Conservation (phyloP, 2,797 vertebrate species). For the Gambelia wislizenii region DNA sequence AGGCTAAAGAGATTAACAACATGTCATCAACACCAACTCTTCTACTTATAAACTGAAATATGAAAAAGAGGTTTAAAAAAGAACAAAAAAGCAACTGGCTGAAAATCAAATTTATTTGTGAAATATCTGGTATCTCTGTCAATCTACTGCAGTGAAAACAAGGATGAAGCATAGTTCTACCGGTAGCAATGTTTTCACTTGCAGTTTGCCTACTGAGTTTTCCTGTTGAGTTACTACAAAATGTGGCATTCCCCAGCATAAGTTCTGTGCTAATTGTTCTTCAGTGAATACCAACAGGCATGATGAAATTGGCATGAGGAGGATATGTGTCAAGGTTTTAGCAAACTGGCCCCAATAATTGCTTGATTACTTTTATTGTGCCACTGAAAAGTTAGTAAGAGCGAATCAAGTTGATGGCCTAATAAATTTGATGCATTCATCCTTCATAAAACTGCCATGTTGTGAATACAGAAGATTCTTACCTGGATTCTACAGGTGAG, state of each 20-base stretch:
- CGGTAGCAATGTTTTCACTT: background rate
- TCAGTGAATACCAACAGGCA: background rate
- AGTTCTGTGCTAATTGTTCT: background rate
- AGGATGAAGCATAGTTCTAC: slow-evolving; percentile 5
- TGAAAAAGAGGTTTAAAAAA: slow-evolving; percentile 17
- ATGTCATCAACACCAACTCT: slow-evolving; percentile 32
- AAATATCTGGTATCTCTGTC: slow-evolving; percentile 33
- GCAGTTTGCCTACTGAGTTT: background rate
- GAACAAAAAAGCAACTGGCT: slow-evolving; percentile 27
- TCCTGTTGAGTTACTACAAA: background rate
- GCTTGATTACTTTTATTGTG: background rate
- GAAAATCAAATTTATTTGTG: slow-evolving; percentile 45
- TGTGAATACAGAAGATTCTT: background rate
- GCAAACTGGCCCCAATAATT: too few species aligned
- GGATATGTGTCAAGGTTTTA: background rate
- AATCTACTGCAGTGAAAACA: slow-evolving; percentile 33
- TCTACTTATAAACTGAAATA: slow-evolving; percentile 52
- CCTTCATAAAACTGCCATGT: background rate
- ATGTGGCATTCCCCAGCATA: background rate
- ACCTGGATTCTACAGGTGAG: too few species aligned
- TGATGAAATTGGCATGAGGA: background rate
- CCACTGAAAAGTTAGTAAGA: background rate
- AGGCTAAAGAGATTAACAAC: slow-evolving; percentile 55
- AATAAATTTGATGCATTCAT: background rate
- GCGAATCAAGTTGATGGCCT: background rate